phyloP scores from a whole-genome alignment of 2,797 vertebrate genomes.

The Trachurus trachurus region DNA sequence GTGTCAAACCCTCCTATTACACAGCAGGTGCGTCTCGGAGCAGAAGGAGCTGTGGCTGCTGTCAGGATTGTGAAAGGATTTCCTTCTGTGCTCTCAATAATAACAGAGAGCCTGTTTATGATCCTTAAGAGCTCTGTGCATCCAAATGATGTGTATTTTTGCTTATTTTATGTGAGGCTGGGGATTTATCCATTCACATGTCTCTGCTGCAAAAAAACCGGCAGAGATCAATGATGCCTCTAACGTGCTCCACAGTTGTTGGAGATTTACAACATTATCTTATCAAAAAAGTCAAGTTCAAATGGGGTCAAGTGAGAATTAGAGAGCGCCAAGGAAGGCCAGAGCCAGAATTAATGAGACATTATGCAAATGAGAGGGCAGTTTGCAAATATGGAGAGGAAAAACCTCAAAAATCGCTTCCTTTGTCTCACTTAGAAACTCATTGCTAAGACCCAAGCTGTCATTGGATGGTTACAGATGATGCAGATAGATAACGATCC shows the following conservation, averaged over 20 bases:
- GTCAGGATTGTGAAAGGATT: constrained; percentile 33
- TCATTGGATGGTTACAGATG: constrained; percentile 30
- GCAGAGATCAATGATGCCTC: constrained; percentile 2
- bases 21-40: not conserved
- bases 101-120: constrained; percentile 7
- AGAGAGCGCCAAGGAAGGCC: constrained; percentile 24
- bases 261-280: constrained; percentile 35
- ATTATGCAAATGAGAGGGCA: constrained; percentile 43
- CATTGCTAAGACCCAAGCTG: constrained; percentile 6
- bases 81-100: constrained; percentile 8
- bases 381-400: constrained; percentile 18
- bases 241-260: not conserved
- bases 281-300: constrained; percentile 59
- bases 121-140: constrained; percentile 7
- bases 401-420: constrained; percentile 18
- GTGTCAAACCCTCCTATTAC: not conserved
- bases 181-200: constrained; percentile 32
- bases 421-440: constrained; percentile 33
- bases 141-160: constrained; percentile 22
- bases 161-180: constrained; percentile 15
- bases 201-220: constrained; percentile 16
- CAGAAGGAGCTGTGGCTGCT: constrained; percentile 11
- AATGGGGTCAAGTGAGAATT: constrained; percentile 53
- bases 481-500: constrained; percentile 30
- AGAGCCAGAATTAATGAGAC: constrained; percentile 43